Base-by-base conservation (phyloP, 2,888 invertebrate genomes). In the Zaprionus bogoriensis region DNA sequence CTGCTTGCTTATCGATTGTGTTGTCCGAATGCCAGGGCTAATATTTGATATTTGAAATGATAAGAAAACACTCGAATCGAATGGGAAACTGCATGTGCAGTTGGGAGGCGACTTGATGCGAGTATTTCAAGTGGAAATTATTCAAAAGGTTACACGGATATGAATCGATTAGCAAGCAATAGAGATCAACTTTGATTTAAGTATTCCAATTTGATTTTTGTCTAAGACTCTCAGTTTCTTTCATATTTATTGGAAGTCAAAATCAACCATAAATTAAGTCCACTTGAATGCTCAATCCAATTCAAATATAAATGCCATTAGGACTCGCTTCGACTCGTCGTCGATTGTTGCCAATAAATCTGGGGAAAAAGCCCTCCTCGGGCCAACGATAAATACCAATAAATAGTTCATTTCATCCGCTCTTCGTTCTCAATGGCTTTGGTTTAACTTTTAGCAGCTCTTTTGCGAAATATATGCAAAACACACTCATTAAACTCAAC, bases 401-500 rank as follows among this genome's bases (percentile, higher is more conserved):
- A 63, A 63, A 74, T 54, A 30, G 20, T 53, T 20, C 14, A 39
- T 51, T 48, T 14, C 14, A 46, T 20, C 6, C 19, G 9, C 10
- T 30, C 38, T n/a, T 23, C 2, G 28, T 2, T 12, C 10, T 14
- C 23, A 19, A 61, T 41, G 55, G 47, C 32, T 55, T 41, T 52
- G 20, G 36, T 12, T 72, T 67, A 57, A 63, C 74, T 70, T 69
- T 62, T 57, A 28, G 36, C 69, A 52, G 52, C 39, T 48, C 30
- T 52, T 73, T 65, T 38, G 36, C 7, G 12, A 12, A 27, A 25
- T 22, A 30, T 42, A 46, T 67, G 45, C 38, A 67, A 36, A 57
- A 57, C 61, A 57, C 61, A 67, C 51, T 61, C 54, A 67, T 73
- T 69, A 61, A 67, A 67, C 27, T 39, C 52, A 72, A 55, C 51